These are phyloP conservation scores for Chelon labrosus DNA, from an alignment of 2,797 vertebrate species.

Conservation along the genomic window DNA sequence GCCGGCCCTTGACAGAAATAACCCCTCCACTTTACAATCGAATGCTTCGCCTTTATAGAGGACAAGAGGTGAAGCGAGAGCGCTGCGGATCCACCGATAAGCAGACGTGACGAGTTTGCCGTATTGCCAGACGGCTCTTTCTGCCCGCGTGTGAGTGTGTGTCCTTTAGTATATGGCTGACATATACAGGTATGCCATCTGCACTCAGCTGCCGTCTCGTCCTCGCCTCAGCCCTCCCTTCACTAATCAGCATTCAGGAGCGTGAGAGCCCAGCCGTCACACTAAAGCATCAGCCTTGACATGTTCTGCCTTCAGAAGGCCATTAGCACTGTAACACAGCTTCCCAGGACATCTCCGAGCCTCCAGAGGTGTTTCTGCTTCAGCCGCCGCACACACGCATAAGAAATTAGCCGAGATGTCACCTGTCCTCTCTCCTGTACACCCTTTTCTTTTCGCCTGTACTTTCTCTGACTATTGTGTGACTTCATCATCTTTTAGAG, in stretches of 20 bases:
- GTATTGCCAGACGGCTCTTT: slow-evolving; percentile 8
- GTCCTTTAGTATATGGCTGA: slow-evolving; percentile 2
- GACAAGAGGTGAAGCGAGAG: slow-evolving; percentile 61
- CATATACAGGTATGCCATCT: slow-evolving; percentile 41
- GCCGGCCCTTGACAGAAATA: slow-evolving; percentile 63
- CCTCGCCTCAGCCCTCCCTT: slow-evolving; percentile 41
- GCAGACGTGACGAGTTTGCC: slow-evolving; percentile 40
- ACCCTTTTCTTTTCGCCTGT: slow-evolving; percentile 28
- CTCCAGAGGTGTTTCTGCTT: slow-evolving; percentile 33
- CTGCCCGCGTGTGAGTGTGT: slow-evolving; percentile 14
- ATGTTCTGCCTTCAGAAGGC: slow-evolving; percentile 54
- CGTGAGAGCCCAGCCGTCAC: slow-evolving; percentile 45
- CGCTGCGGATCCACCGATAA: slow-evolving; percentile 38
- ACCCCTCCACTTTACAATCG: slow-evolving; percentile 65
- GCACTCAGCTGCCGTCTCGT: slow-evolving; percentile 42
- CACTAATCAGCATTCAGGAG: slow-evolving; percentile 70
- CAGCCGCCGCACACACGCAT: slow-evolving; percentile 22
- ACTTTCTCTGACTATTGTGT: slow-evolving; percentile 8
- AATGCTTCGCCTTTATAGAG: slow-evolving; percentile 57
- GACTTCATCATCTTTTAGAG: slow-evolving; percentile 56
- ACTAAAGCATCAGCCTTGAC: slow-evolving; percentile 58
- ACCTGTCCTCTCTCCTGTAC: slow-evolving; percentile 12
- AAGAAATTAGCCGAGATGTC: slow-evolving; percentile 34
- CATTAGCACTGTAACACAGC: slow-evolving; percentile 48
- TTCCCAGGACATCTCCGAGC: slow-evolving; percentile 29